A percentile compares a stretch with the other conserved stretches of the same genome.
Conservation (phyloP, 2,113 vertebrate species). For the Pithys albifrons region DNA sequence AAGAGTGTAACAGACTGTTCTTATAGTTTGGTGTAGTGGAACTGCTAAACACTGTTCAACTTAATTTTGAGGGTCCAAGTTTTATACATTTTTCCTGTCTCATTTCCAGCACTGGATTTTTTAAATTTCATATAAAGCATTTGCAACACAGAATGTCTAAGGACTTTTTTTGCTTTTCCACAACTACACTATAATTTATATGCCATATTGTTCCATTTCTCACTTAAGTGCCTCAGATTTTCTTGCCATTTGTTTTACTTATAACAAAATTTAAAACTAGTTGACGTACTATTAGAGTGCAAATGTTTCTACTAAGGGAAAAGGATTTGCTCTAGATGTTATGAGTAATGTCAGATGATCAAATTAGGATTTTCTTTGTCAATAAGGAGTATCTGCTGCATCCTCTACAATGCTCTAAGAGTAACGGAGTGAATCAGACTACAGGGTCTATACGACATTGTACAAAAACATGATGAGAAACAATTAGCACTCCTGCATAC, state of each 20-base stretch:
- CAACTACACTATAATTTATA: not conserved
- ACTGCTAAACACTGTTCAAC: not conserved
- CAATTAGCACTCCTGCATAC: not conserved
- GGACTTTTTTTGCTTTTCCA: not conserved
- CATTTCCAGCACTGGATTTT: not conserved
- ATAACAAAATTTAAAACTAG: not conserved
- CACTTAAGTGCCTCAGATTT: not conserved
- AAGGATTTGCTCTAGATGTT: not conserved
- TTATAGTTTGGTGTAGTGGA: not conserved
- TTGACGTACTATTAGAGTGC: not conserved
- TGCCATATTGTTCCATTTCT: not conserved
- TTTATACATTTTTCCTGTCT: not conserved
- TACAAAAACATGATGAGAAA: not conserved
- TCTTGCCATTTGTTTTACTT: not conserved
- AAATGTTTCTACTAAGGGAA: not conserved
- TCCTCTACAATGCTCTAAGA: not conserved
- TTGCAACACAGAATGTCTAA: not conserved
- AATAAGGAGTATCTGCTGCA: not conserved
- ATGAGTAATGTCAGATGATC: not conserved
- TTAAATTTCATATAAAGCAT: not conserved
- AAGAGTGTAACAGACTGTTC: not conserved
- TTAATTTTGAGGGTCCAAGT: not conserved
- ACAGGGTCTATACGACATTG: not conserved
- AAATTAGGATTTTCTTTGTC: not conserved
- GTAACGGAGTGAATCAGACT: not conserved